Base-by-base conservation (phyloP, 2,888 invertebrate species). In the Agonopterix heracliana region DNA sequence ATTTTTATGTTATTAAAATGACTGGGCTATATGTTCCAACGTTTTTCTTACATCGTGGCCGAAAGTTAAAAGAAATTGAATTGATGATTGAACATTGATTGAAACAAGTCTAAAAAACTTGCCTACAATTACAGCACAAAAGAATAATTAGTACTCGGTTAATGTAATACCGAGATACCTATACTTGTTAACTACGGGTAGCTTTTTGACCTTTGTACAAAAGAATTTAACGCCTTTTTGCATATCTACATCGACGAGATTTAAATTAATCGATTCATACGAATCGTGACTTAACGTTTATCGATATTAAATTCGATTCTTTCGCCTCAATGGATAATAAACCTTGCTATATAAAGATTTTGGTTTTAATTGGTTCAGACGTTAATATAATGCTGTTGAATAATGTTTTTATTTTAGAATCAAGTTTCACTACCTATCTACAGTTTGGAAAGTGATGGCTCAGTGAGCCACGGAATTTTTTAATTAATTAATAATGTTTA, bases 281-380 rank as follows among this genome's bases (percentile, higher is more conserved):
- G 58, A 61, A 58, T 61, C 61, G 61, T 61, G 61, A 61, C 60
- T 57, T 53, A 53, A 57, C 56, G 52, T 52, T 60, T 57, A 58
- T 58, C 57, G 51, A 54, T 52, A 53, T 56, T 59, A 57, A 64
- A 61, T 60, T 63, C 56, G 59, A 63, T 59, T 54, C 49, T 54
- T 58, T 54, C 47, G 49, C 51, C 51, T 41, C 54, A 46, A 50
- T 52, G 53, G 53, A 53, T 54, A 53, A 49, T 52, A 49, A 56
- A 55, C 54, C 41, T 51, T 48, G 34, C 26, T 48, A 48, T 40
- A 36, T 11, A 59, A 59, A 61, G 57, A 57, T 59, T 59, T 61
- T 57, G 56, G 56, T 56, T 63, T 64, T 68, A 68, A 68, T 68
- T 68, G 68, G 63, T 58, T 56, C 58, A 52, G 63, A 61, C 59